Percentiles rank a stretch among this genome's conserved stretches.
These are phyloP conservation scores for Cynopterus brachyotis DNA, from an alignment of 2,113 vertebrate species.

Conservation along the genomic window DNA sequence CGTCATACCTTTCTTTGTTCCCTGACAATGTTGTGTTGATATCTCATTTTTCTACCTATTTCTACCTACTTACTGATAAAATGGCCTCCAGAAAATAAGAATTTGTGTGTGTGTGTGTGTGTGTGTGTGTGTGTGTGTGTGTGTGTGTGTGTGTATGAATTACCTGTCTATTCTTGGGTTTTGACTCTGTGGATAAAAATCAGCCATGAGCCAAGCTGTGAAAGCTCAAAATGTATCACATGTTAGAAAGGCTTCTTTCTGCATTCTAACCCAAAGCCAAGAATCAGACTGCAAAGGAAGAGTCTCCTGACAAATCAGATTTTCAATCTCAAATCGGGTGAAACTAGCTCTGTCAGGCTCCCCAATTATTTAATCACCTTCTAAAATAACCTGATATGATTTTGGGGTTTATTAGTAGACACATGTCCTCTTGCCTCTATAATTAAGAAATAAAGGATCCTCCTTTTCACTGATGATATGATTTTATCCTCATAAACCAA, in stretches of 20 bases:
- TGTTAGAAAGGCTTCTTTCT: not conserved
- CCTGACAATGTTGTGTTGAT: not conserved
- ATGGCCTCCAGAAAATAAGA: not conserved
- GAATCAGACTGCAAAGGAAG: not conserved
- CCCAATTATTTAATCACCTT: not conserved
- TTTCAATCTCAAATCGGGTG: not conserved
- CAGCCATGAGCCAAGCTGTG: not conserved
- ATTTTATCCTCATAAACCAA: slow-evolving; percentile 35
- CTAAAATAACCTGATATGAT: not conserved
- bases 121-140: not conserved
- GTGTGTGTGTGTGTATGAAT: not conserved
- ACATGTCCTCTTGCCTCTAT: not conserved
- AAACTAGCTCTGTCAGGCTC: not conserved
- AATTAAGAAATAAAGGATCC: not conserved
- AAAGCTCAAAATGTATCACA: not conserved
- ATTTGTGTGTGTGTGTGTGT: not conserved
- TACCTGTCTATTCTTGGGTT: not conserved
- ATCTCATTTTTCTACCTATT: not conserved
- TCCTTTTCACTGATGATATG: not conserved
- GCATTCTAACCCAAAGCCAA: not conserved
- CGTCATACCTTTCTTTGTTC: not conserved
- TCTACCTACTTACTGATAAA: not conserved
- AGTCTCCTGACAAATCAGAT: not conserved
- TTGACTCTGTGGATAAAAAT: slow-evolving; percentile 32
- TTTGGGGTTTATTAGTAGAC: slow-evolving; percentile 28